Evolutionary conservation across 2,113 vertebrate species (phyloP), one percentile per base, ranked within the genome.

Genomic region (Narcine bancroftii): DNA sequence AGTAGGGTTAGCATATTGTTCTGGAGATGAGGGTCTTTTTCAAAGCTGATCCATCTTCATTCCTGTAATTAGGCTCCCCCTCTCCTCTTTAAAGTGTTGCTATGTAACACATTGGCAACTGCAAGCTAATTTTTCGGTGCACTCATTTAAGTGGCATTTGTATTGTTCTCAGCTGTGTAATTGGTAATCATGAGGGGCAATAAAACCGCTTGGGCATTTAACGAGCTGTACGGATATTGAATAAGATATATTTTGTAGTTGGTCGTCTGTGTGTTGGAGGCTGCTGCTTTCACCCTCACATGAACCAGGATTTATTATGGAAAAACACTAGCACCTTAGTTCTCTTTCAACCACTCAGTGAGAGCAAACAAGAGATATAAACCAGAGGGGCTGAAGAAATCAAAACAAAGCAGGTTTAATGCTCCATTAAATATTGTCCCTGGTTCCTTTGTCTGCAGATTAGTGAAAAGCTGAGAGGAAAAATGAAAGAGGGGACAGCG

Each of bases 321-420:
- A 95, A 95, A 94, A 93, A 89, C 93, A 93, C 94, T 93, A 93
- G 94, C 85, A 95, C 94, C 93, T 92, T 93, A 95, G 94, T 94
- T 96, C 95, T 96, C 96, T 95, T 96, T 95, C 96, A 95, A 96
- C 95, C 96, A 95, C 95, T 93, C 89, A 73, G 94, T 92, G 94
- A 94, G 93, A 45, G 81, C 94, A 94, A 93, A 95, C 93, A 92
- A 94, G 94, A 95, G 94, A 93, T 94, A 91, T 42, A 91, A 91
- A 71, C 66, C 39, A 94, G 92, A 93, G 93, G 92, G 26, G 56
- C 94, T 87, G 53, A 95, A 95, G 94, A 95, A 95, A 96, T 95
- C 94, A 94, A 95, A 96, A 94, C 95, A 94, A 95, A 96, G 96
- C 94, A 94, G 96, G 96, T 96, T 96, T 95, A 97, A 97, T 96